Evolutionary conservation across 2,113 vertebrate species (phyloP).

Genomic region (Abramis brama): DNA sequence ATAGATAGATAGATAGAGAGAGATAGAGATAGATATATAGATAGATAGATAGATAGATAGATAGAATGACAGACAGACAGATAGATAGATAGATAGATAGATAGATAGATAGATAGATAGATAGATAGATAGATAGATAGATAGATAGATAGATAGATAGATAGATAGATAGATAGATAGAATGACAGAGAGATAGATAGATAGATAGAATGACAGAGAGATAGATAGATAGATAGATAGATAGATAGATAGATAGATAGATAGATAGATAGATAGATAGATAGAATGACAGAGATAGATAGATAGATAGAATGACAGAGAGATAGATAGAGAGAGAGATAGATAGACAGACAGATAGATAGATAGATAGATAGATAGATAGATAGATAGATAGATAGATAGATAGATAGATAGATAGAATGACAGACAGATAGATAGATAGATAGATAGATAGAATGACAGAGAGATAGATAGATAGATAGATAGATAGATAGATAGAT

Average conservation of each 20-base stretch:
- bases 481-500: no score
- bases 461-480: no score
- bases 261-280: no score
- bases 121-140: no score
- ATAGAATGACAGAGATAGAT: no score
- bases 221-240: not conserved
- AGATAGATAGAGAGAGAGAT: not conserved
- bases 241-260: not conserved
- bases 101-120: not conserved
- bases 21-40: not conserved
- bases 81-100: not conserved
- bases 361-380: not conserved
- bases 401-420: no score
- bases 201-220: no score
- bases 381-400: no score
- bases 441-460: no score
- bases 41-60: not conserved
- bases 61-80: no score
- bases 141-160: not conserved
- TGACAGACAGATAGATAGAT: no score
- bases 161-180: not conserved
- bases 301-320: not conserved
- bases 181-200: no score
- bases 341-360: not conserved
- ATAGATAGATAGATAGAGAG: not conserved